These are phyloP conservation scores for Epicampocera succincta DNA, from an alignment of 2,888 invertebrate genomes.

Conservation along the genomic window DNA sequence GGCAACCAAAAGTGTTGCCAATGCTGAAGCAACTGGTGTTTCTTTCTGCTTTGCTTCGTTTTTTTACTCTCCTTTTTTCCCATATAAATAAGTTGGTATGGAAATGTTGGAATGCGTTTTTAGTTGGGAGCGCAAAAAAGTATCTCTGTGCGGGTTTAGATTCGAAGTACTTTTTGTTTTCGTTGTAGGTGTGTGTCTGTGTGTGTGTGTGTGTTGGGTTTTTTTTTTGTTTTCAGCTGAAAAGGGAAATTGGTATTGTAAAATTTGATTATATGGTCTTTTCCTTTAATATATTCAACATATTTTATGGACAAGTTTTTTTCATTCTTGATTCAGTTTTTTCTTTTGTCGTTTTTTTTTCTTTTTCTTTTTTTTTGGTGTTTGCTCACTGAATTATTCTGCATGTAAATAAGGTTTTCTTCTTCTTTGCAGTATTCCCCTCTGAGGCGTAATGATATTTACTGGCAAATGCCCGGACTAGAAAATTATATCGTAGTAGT, in stretches of 20 bases:
- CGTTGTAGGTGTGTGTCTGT: constrained; percentile 5
- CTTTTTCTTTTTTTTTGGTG: background rate
- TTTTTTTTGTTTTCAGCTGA: background rate
- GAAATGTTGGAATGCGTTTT: background rate
- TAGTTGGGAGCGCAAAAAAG: background rate
- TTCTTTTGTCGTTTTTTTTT: no score
- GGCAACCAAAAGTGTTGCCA: constrained; percentile 59
- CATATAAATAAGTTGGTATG: background rate
- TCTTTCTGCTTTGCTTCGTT: constrained; percentile 8
- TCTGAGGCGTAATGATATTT: constrained; percentile 53
- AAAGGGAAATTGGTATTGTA: constrained; percentile 58
- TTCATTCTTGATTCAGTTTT: constrained; percentile 14
- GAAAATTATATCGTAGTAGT: constrained; percentile 7
- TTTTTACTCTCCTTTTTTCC: background rate
- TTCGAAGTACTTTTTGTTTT: background rate
- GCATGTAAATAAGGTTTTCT: constrained; percentile 7
- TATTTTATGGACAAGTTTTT: constrained; percentile 47
- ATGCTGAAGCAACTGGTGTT: constrained; percentile 67
- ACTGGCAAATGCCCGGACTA: background rate
- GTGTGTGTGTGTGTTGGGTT: background rate
- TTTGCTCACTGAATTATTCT: constrained; percentile 30
- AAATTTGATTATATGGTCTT: constrained; percentile 64
- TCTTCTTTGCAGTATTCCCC: constrained; percentile 34
- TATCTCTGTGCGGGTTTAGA: constrained; percentile 12
- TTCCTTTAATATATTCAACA: constrained; percentile 64